Conservation (phyloP, 2,888 invertebrate species). For the Celastrina argiolus region DNA sequence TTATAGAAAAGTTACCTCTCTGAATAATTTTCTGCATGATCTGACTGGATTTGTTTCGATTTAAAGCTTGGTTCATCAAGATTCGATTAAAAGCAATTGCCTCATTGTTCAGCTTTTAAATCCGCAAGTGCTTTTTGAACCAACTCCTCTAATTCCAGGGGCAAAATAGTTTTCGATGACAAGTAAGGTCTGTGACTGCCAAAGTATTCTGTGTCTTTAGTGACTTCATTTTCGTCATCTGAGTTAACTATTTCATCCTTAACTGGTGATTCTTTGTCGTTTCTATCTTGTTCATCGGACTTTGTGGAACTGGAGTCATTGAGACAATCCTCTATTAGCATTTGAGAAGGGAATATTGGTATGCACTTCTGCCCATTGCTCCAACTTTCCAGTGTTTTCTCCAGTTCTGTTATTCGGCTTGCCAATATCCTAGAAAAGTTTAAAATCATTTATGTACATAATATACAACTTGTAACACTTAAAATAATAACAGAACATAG, state of each 20-base stretch:
- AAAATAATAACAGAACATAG: too few relatives aligned
- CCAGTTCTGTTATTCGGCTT: constrained; percentile 87
- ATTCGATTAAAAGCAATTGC: neutral
- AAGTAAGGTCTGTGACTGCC: constrained; percentile 42
- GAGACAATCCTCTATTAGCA: constrained; percentile 79
- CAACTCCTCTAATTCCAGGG: constrained; percentile 78
- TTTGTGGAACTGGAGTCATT: constrained; percentile 52
- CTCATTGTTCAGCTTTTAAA: constrained; percentile 79
- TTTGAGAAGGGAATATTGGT: constrained; percentile 80
- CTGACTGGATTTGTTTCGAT: neutral
- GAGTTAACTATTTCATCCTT: constrained; percentile 46
- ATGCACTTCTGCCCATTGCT: constrained; percentile 72
- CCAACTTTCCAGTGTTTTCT: constrained; percentile 83
- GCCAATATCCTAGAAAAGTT: constrained; percentile 83
- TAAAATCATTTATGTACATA: neutral
- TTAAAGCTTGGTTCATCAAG: neutral
- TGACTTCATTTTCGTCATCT: constrained; percentile 60
- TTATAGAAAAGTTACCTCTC: neutral
- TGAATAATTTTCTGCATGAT: neutral
- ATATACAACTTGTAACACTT: too few relatives aligned
- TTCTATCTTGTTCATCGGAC: constrained; percentile 51
- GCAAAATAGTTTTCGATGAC: constrained; percentile 70
- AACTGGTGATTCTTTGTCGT: constrained; percentile 36
- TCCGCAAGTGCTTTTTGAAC: constrained; percentile 82
- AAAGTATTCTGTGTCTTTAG: constrained; percentile 41